Evolutionary conservation across 1,140 invertebrate species (phyloP).

Genomic region (Penaeus indicus): DNA sequence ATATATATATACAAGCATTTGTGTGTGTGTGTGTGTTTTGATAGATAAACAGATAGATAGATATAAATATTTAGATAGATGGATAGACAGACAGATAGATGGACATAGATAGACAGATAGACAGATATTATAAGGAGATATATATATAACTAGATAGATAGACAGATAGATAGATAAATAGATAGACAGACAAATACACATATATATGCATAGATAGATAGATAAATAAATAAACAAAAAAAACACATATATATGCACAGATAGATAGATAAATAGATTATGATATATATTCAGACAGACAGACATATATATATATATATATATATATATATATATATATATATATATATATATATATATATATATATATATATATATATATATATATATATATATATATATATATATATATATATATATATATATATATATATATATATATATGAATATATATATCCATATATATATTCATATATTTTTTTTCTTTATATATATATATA

Average conservation of each 20-base stretch:
- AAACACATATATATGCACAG: too few species aligned
- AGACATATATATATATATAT: neutral
- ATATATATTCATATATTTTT: neutral
- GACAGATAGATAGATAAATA: too few species aligned
- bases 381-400: slow-evolving; percentile 7
- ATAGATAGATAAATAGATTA: too few species aligned
- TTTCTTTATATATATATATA: neutral
- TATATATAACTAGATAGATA: too few species aligned
- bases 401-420: neutral
- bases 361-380: neutral
- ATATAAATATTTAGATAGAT: too few species aligned
- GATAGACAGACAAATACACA: neutral
- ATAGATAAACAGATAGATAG: too few species aligned
- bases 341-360: slow-evolving; percentile 8
- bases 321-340: neutral
- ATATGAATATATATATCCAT: neutral
- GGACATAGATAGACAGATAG: too few species aligned
- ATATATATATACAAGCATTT: too few species aligned
- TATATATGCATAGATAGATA: neutral
- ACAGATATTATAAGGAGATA: too few species aligned
- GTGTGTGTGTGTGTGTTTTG: too few species aligned
- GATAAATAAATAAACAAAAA: too few species aligned
- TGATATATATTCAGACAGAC: neutral
- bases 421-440: slow-evolving; percentile 8
- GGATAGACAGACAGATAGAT: too few species aligned